phyloP scores from a whole-genome alignment of 1,140 invertebrate genomes.

The Mamestra configurata region DNA sequence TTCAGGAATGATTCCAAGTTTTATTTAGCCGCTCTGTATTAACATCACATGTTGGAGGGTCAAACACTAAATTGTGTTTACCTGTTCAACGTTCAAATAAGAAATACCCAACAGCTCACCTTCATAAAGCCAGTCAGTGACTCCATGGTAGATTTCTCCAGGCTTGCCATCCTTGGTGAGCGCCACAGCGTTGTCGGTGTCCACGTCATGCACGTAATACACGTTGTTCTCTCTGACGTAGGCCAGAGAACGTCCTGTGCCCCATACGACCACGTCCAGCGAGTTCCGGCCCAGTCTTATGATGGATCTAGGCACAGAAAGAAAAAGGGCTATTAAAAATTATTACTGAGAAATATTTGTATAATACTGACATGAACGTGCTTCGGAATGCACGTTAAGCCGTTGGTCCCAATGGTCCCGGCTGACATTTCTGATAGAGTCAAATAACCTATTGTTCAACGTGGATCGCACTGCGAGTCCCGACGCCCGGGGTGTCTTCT shows the following conservation, averaged over 20 bases:
- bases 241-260: conserved; percentile 90
- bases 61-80: too few relatives aligned
- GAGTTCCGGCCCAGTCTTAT: conserved; percentile 87
- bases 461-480: too few relatives aligned
- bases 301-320: conserved; percentile 63
- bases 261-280: conserved; percentile 91
- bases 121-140: conserved; percentile 94
- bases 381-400: too few relatives aligned
- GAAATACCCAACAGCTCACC: conserved; percentile 58
- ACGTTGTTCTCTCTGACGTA: conserved; percentile 95
- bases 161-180: conserved; percentile 90
- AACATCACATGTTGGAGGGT: too few relatives aligned
- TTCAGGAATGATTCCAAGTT: too few relatives aligned
- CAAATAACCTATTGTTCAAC: too few relatives aligned
- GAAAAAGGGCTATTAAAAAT: neutral
- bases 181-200: conserved; percentile 73
- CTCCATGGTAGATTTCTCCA: conserved; percentile 92
- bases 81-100: neutral
- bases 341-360: too few relatives aligned
- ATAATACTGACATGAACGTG: too few relatives aligned
- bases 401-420: too few relatives aligned
- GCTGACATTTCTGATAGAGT: too few relatives aligned
- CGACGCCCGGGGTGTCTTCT: too few relatives aligned
- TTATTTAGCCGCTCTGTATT: too few relatives aligned
- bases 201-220: conserved; percentile 89